Conservation (phyloP, 2,888 invertebrate species). For the Lasioglossum vierecki region DNA sequence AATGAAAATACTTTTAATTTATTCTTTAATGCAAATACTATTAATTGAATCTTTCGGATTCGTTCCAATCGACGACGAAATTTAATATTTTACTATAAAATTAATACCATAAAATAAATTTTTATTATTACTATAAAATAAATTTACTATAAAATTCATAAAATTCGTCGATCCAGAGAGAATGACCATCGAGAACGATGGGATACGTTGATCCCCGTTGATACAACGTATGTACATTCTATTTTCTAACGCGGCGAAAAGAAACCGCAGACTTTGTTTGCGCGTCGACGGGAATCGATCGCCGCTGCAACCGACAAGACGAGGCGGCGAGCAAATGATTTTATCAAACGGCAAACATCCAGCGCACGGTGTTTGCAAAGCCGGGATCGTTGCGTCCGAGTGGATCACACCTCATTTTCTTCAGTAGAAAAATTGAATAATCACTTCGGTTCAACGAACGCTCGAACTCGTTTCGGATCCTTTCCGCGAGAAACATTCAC, state of each 20-base stretch:
- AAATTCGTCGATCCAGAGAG: neutral
- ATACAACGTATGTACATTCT: neutral
- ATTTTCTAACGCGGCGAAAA: neutral
- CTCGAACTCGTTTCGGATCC: neutral
- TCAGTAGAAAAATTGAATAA: neutral
- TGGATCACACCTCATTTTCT: neutral
- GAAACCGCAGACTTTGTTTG: slow-evolving; percentile 3
- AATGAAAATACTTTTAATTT: no score
- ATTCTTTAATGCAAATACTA: no score
- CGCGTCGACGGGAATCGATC: neutral
- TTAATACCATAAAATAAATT: no score
- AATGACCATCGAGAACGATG: neutral
- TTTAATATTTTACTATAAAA: no score
- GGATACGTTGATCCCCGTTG: neutral
- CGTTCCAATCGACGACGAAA: no score
- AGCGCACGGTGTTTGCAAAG: neutral
- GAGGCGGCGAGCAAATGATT: neutral
- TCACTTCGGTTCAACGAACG: neutral
- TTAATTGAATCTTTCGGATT: no score
- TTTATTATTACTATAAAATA: no score
- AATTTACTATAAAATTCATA: no score
- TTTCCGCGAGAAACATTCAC: neutral
- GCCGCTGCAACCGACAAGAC: neutral
- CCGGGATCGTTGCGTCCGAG: neutral
- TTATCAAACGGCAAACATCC: neutral